phyloP scores from a whole-genome alignment of 1,140 invertebrate genomes.

The Euwallacea similis region DNA sequence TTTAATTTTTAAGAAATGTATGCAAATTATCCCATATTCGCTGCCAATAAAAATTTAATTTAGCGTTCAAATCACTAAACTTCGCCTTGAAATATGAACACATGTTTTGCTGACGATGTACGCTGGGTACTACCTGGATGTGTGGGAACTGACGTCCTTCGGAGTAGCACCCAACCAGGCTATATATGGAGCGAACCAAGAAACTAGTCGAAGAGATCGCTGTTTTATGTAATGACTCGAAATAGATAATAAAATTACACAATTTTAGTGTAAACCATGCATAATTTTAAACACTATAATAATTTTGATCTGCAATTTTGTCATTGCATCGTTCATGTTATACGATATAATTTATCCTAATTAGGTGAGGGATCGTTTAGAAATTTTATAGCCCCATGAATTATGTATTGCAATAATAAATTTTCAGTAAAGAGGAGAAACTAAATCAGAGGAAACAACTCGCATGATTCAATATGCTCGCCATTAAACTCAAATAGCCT shows the following conservation, averaged over 20 bases:
- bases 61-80: too few relatives aligned
- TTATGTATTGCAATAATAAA: background rate
- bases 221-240: slow-evolving; percentile 8
- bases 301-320: too few relatives aligned
- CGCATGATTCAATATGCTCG: slow-evolving; percentile 10
- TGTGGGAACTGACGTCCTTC: slow-evolving; percentile 36
- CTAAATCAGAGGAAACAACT: slow-evolving; percentile 7
- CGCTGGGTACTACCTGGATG: slow-evolving; percentile 1
- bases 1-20: too few relatives aligned
- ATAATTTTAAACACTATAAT: background rate
- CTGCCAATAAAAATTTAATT: too few relatives aligned
- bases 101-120: background rate
- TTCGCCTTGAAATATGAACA: background rate
- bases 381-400: background rate
- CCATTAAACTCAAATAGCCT: slow-evolving; percentile 21
- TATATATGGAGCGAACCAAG: slow-evolving; percentile 27
- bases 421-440: background rate
- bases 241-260: slow-evolving; percentile 12
- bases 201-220: slow-evolving; percentile 34
- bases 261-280: background rate
- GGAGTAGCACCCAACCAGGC: background rate
- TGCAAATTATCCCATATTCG: too few relatives aligned
- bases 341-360: too few relatives aligned
- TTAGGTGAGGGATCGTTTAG: background rate
- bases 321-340: background rate